A percentile compares a stretch with the other conserved stretches of the same genome.
phyloP scores from a whole-genome alignment of 2,113 vertebrate species.

The Ornithorhynchus anatinus region DNA sequence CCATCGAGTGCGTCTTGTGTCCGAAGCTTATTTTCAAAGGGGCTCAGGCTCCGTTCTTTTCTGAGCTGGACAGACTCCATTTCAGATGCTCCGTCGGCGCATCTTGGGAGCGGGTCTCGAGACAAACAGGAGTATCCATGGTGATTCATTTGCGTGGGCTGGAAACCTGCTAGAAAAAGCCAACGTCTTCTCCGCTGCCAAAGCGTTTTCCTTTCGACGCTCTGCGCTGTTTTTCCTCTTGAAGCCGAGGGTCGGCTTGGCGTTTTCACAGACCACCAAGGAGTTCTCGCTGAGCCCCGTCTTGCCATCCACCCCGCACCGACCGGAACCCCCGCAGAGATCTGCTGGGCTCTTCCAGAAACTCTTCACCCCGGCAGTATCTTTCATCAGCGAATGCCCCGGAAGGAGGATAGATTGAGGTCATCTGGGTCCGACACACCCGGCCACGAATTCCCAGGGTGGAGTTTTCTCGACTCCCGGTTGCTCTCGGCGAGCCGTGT shows the following conservation, averaged over 20 bases:
- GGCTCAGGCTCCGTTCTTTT: conserved; percentile 25
- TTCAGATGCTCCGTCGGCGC: conserved; percentile 41
- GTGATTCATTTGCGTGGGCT: conserved; percentile 49
- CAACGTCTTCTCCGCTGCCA: conserved; percentile 25
- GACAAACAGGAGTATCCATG: conserved; percentile 68
- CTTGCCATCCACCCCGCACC: background rate
- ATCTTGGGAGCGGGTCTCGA: conserved; percentile 54
- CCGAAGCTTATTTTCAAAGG: conserved; percentile 29
- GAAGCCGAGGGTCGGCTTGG: background rate
- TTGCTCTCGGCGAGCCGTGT: no score
- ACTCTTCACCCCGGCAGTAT: no score
- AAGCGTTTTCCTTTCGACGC: conserved; percentile 34
- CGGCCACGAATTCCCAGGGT: no score
- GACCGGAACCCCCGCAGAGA: conserved; percentile 15
- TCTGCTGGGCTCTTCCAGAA: background rate
- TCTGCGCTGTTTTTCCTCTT: background rate
- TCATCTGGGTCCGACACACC: no score
- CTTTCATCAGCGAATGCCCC: no score
- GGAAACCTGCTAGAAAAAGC: conserved; percentile 3
- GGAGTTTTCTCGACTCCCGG: no score
- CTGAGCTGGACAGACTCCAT: conserved; percentile 50
- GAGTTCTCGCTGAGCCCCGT: background rate
- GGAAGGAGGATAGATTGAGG: no score
- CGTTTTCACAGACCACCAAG: conserved; percentile 19
- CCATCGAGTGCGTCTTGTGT: no score